Evolutionary conservation across 2,113 vertebrate species (phyloP), one percentile per base, ranked within the genome.

Genomic region (Zosterops borbonicus): DNA sequence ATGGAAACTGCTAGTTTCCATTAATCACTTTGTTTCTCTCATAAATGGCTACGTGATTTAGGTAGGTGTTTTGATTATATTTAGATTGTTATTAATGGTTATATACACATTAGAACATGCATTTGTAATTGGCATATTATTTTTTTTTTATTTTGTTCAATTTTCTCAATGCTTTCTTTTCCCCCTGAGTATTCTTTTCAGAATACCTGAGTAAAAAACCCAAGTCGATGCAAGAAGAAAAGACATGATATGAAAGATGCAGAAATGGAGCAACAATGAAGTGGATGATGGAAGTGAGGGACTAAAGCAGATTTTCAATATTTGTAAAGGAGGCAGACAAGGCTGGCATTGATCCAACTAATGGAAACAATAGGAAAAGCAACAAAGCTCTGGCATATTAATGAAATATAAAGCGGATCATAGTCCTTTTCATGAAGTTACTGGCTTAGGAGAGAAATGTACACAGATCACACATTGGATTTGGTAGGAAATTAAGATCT

Each of bases 301-400:
- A 55, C 24, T 73, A 49, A 91, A 77, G 24, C 0, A 0, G 39
- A 25, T 29, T 59, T 59, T 55, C 85, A 62, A 16, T 42, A 11
- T 88, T 62, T 47, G 18, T 33, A 42, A 82, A 50, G 22, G 33
- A 4, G 1, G 9, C 0, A 0, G 12, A 7, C 5, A 0, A 64
- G 25, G 16, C 6, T 60, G 33, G 17, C 70, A 86, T 24, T 60
- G 21, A 69, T 50, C 22, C 33, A 60, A 10, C 5, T 69, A 25
- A 73, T 17, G 46, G 46, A 83, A 14, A 37, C 17, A 78, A 70
- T 8, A 5, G 22, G 41, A 60, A 91, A 77, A 47, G 67, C 37
- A 86, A 60, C 4, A 75, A 50, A 90, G 42, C 5, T 20, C 21
- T 47, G 28, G 17, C 20, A 60, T 55, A 50, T 6, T 46, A 69